Conservation (phyloP, 2,113 vertebrate genomes). For the Solea senegalensis region DNA sequence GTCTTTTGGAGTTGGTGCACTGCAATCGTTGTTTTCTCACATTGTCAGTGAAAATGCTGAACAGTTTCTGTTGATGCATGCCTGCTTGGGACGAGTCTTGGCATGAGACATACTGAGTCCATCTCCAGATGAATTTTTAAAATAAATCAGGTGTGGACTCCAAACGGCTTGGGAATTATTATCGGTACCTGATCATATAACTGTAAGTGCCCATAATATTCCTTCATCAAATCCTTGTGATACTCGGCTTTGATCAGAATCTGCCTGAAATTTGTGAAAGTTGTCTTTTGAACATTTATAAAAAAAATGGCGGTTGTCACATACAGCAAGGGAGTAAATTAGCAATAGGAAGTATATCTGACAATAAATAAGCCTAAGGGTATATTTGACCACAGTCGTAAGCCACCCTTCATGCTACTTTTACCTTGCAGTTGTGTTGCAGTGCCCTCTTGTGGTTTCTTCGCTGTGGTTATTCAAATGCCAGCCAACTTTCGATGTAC, state of each 20-base stretch:
- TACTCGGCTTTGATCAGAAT: background rate
- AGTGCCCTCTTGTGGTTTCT: conserved; percentile 54
- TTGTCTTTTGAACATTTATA: no score
- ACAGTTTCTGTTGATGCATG: no score
- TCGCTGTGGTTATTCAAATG: background rate
- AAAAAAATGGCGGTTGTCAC: background rate
- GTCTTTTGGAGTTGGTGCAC: no score
- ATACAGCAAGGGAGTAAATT: background rate
- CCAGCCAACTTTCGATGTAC: background rate
- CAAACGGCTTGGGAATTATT: background rate
- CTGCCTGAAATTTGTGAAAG: background rate
- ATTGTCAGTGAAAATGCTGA: no score
- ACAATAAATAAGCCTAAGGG: conserved; percentile 3
- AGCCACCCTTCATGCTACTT: background rate
- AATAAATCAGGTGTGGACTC: no score
- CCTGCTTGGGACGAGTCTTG: no score
- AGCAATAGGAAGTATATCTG: background rate
- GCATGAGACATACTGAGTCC: no score
- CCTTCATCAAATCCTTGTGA: background rate
- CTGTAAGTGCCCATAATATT: no score
- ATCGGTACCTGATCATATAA: background rate
- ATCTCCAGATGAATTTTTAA: no score
- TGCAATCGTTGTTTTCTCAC: no score
- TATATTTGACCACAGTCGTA: conserved; percentile 19
- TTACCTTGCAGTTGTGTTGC: conserved; percentile 9